Evolutionary conservation across 2,797 vertebrate genomes (phyloP).

Genomic region (Sitta carolinensis): DNA sequence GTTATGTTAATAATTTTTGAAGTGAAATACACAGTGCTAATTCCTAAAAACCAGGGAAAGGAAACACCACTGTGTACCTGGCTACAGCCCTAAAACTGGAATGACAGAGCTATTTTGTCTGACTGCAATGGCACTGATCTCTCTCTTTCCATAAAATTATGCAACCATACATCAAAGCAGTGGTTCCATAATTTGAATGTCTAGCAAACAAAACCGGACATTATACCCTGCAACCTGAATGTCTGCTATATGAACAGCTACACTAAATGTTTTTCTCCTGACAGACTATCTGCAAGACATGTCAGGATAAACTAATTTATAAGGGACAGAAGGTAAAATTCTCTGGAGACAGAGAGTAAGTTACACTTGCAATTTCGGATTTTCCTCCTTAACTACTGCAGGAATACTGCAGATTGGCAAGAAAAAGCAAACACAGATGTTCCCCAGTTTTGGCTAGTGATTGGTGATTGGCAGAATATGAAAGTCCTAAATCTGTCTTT

Average conservation of each 20-base stretch:
- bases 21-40: background rate
- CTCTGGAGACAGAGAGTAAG: background rate
- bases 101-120: background rate
- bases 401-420: background rate
- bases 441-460: background rate
- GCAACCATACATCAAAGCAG: background rate
- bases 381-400: background rate
- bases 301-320: constrained; percentile 4
- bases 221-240: background rate
- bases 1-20: background rate
- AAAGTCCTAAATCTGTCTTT: background rate
- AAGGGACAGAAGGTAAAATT: background rate
- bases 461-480: background rate
- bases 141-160: background rate
- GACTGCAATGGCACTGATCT: background rate
- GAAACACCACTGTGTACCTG: background rate
- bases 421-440: background rate
- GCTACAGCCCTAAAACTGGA: background rate
- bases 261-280: background rate
- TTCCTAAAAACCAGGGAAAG: background rate
- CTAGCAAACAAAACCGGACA: background rate
- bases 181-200: background rate
- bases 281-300: background rate
- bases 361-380: background rate
- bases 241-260: background rate